Conservation (phyloP, 2,888 invertebrate genomes). For the Netelia melanura region DNA sequence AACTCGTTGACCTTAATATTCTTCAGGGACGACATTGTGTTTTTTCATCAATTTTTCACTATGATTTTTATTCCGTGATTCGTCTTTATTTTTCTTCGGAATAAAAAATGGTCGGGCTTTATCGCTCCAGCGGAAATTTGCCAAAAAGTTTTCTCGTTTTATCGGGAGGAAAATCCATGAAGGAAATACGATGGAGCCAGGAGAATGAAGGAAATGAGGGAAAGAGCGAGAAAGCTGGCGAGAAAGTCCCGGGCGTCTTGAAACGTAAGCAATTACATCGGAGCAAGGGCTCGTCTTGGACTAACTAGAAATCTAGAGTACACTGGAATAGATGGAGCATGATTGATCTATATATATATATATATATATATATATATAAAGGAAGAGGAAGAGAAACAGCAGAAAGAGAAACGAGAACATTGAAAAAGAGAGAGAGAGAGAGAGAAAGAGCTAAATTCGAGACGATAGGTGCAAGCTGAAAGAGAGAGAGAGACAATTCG, state of each 20-base stretch:
- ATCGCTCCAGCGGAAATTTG: conserved; percentile 4
- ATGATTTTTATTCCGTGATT: conserved; percentile 1
- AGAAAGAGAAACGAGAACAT: conserved; percentile 34
- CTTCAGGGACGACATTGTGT: background rate
- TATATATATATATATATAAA: conserved; percentile 24
- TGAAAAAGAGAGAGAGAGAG: conserved; percentile 15
- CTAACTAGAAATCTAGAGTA: conserved; percentile 56
- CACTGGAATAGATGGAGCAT: conserved; percentile 52
- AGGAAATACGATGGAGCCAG: background rate
- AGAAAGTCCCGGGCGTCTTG: conserved; percentile 23
- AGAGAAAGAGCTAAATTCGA: conserved; percentile 25
- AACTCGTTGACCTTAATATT: background rate
- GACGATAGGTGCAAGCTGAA: conserved; percentile 31
- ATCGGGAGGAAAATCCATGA: background rate
- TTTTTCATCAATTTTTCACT: background rate
- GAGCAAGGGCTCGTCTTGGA: conserved; percentile 45
- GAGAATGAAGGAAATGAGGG: background rate
- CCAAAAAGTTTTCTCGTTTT: conserved; percentile 26
- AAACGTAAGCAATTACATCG: conserved; percentile 54
- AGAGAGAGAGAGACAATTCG: background rate
- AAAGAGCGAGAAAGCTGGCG: background rate
- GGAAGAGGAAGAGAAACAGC: conserved; percentile 19
- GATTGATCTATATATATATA: conserved; percentile 40
- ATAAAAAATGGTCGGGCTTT: background rate
- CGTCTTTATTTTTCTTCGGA: background rate